Percentiles rank a stretch among this genome's conserved stretches.
Evolutionary conservation across 2,888 invertebrate species (phyloP).

Genomic region (Pammene aurita): DNA sequence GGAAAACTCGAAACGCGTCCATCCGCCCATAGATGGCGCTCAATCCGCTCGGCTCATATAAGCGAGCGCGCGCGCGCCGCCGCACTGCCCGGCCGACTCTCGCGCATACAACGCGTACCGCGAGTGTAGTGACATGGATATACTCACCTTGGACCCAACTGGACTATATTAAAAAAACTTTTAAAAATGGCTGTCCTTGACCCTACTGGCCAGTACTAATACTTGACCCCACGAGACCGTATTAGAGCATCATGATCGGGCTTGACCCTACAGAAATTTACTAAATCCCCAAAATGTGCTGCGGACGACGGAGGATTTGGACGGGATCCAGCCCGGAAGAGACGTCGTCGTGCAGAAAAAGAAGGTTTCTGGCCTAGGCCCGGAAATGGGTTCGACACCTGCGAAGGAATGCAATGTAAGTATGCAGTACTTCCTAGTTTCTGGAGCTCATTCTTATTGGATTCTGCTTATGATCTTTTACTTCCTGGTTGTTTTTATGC

Average conservation of each 20-base stretch:
- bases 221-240: constrained; percentile 75
- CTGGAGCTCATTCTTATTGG: constrained; percentile 19
- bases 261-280: constrained; percentile 78
- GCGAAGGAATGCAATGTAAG: constrained; percentile 37
- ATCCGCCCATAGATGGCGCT: constrained; percentile 71
- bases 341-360: constrained; percentile 78
- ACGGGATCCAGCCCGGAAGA: constrained; percentile 76
- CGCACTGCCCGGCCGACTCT: constrained; percentile 63
- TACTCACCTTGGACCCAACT: constrained; percentile 75
- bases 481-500: constrained; percentile 6
- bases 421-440: constrained; percentile 24
- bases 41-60: constrained; percentile 66
- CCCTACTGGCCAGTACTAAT: constrained; percentile 72
- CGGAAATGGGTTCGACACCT: constrained; percentile 29
- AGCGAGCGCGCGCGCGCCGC: constrained; percentile 59
- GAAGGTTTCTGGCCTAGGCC: constrained; percentile 61
- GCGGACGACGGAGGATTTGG: constrained; percentile 73
- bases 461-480: constrained; percentile 2
- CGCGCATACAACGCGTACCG: constrained; percentile 55
- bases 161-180: constrained; percentile 71
- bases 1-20: constrained; percentile 52
- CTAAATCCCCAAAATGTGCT: constrained; percentile 75
- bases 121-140: constrained; percentile 73
- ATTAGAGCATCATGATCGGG: constrained; percentile 65
- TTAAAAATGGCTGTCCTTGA: constrained; percentile 69